Base-by-base conservation (phyloP, 2,113 vertebrate genomes). In the Dipodomys stephensi region DNA sequence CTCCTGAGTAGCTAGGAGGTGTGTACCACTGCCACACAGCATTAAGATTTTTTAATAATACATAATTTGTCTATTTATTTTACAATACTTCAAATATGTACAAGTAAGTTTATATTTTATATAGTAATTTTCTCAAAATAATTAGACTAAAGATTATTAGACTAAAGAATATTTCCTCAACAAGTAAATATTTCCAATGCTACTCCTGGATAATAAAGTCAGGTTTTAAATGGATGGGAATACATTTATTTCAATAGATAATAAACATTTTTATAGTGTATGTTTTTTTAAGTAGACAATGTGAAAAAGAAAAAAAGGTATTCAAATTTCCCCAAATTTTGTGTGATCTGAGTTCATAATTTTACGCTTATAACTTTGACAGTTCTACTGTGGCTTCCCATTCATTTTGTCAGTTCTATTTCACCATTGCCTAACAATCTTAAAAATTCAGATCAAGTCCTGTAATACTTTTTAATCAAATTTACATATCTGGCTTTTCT, bases 211-310 rank as follows among this genome's bases (percentile, higher is more conserved):
- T 35, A 67, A 22, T 6, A 78, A 77, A 84, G 64, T 78, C 20
- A 76, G 27, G 7, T 90, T 73, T 77, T 44, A 71, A 83, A 1
- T n/a, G 73, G 8, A 93, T n/a, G 60, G 5, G 77, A 64, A 46
- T 89, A 71, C 5, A 68, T 94, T 93, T 78, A 35, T 84, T 96
- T 93, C 28, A 87, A 16, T 46, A 11, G 3, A 10, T 69, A 67
- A 89, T 6, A 82, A 27, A 2, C 10, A 74, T 74, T 69, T 69
- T 84, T 79, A 49, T 11, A 53, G 5, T 80, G 6, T 71, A 72
- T 32, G 0, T 10, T n/a, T 88, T 69, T 87, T 73, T 81, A 64
- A 73, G n/a, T 16, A 90, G 74, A 91, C 20, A n/a, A 4, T 28
- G 25, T 1, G 1, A 53, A 71, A 76, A 71, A 6, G n/a, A 78